Conservation (phyloP, 1,140 invertebrate genomes). For the Hylyphantes graminicola region DNA sequence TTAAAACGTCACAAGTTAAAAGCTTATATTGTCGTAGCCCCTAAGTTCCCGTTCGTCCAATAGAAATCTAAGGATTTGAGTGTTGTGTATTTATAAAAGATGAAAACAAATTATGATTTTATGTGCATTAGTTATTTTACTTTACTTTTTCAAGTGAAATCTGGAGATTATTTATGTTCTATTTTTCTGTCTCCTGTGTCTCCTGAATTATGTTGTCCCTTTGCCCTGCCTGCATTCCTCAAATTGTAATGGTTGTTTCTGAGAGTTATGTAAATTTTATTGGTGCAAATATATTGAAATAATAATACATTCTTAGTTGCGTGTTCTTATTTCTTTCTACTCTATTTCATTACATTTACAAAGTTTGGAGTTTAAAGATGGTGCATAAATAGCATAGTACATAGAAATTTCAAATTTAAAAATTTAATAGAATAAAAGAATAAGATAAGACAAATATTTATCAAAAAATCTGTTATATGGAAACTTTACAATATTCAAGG, state of each 20-base stretch:
- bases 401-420: too few relatives aligned
- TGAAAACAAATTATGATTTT: conserved; percentile 1
- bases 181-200: conserved; percentile 18
- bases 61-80: conserved; percentile 24
- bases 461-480: too few relatives aligned
- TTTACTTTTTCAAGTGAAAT: conserved; percentile 11
- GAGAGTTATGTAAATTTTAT: conserved; percentile 57
- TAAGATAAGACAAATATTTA: too few relatives aligned
- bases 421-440: too few relatives aligned
- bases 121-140: conserved; percentile 28
- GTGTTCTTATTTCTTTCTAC: neutral
- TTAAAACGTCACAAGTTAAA: too few relatives aligned
- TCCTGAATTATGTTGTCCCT: neutral
- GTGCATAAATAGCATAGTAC: too few relatives aligned
- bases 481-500: too few relatives aligned
- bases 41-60: conserved; percentile 33
- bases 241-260: conserved; percentile 52
- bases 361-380: too few relatives aligned
- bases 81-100: conserved; percentile 50
- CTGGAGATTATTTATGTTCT: conserved; percentile 12
- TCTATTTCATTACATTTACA: neutral
- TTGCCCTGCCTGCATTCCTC: conserved; percentile 18
- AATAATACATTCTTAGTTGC: conserved; percentile 30
- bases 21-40: too few relatives aligned
- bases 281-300: conserved; percentile 57